Evolutionary conservation across 1,140 invertebrate species (phyloP).

Genomic region (Lordiphosa clarofinis): DNA sequence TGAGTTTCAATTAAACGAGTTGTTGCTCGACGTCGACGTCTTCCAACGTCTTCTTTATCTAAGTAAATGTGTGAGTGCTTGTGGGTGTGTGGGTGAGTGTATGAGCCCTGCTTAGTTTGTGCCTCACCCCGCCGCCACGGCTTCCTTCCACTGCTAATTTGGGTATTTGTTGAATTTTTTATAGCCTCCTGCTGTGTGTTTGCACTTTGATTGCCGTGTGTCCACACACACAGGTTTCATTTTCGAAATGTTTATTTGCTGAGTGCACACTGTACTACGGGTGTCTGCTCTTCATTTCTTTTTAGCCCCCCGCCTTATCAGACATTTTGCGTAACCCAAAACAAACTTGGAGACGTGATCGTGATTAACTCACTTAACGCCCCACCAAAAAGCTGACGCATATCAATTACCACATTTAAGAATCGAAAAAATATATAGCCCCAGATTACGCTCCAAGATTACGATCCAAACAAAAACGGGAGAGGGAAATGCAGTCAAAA

Average conservation of each 20-base stretch:
- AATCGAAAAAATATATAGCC: neutral
- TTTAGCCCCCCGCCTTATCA: constrained; percentile 17
- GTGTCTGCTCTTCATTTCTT: constrained; percentile 8
- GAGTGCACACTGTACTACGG: constrained; percentile 6
- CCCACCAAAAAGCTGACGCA: constrained; percentile 1
- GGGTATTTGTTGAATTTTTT: constrained; percentile 59
- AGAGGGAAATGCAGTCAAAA: constrained; percentile 1
- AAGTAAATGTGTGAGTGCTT: neutral
- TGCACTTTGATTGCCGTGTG: constrained; percentile 58
- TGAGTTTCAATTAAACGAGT: constrained; percentile 71
- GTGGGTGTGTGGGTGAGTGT: constrained; percentile 23
- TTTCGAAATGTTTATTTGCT: constrained; percentile 6
- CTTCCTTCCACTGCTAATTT: constrained; percentile 47
- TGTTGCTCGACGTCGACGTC: constrained; percentile 30
- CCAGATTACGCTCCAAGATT: constrained; percentile 9
- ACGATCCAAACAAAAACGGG: constrained; percentile 4
- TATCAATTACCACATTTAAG: constrained; percentile 23
- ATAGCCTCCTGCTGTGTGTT: constrained; percentile 45
- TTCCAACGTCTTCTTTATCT: constrained; percentile 50
- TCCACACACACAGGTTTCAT: neutral
- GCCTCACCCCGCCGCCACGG: constrained; percentile 3
- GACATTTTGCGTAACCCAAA: constrained; percentile 31
- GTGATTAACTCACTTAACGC: constrained; percentile 29
- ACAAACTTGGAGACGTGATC: constrained; percentile 51
- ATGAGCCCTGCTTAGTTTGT: constrained; percentile 15